Conservation (phyloP, 2,888 invertebrate species). For the Alloscopus bannaensis region DNA sequence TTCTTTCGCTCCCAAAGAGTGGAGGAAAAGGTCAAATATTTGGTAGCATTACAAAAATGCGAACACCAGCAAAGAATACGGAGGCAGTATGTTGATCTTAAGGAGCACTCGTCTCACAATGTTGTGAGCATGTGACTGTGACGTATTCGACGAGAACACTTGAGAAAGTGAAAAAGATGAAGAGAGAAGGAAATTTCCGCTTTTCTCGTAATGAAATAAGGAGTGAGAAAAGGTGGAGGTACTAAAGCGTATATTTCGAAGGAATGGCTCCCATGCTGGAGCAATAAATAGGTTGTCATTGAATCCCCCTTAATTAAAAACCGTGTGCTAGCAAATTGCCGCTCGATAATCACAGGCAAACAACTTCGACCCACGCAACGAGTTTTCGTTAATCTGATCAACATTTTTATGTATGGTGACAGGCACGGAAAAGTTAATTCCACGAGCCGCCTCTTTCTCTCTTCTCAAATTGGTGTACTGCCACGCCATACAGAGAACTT, state of each 20-base stretch:
- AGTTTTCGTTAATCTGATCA: conserved; percentile 39
- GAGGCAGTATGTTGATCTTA: conserved; percentile 24
- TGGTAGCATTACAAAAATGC: conserved; percentile 9
- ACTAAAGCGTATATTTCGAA: neutral
- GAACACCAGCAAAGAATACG: conserved; percentile 2
- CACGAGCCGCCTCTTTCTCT: conserved; percentile 5
- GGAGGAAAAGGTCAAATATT: neutral
- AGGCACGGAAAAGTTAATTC: conserved; percentile 31
- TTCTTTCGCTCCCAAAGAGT: conserved; percentile 1
- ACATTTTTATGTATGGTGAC: conserved; percentile 45
- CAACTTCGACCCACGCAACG: conserved; percentile 21
- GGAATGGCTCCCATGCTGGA: no score
- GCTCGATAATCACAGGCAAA: conserved; percentile 36
- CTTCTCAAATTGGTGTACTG: neutral
- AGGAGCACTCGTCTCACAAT: conserved; percentile 30
- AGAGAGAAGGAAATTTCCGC: neutral
- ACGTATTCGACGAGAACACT: no score
- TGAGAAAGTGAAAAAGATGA: neutral
- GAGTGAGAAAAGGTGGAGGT: neutral
- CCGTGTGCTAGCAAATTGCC: conserved; percentile 20
- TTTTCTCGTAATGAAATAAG: conserved; percentile 1
- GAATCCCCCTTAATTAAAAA: conserved; percentile 40
- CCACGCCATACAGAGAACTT: neutral
- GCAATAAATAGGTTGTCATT: conserved; percentile 25
- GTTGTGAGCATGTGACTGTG: no score